Conservation (phyloP, 2,888 invertebrate genomes). For the Aradus depressus region DNA sequence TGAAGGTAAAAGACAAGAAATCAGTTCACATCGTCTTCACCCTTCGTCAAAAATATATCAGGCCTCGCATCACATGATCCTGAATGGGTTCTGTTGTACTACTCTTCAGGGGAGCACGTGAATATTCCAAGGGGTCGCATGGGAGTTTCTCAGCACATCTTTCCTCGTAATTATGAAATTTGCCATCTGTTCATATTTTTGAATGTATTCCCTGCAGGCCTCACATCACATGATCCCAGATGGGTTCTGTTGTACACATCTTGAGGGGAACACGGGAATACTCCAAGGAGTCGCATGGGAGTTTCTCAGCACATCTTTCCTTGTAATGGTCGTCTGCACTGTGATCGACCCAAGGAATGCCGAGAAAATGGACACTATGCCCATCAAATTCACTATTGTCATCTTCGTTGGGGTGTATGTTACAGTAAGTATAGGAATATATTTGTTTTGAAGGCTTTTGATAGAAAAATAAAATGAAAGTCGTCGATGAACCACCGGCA, state of each 20-base stretch:
- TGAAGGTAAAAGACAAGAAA: too few species aligned
- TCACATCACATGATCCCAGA: too few species aligned
- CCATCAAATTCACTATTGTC: slow-evolving; percentile 38
- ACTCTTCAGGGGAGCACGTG: not conserved
- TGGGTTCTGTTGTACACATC: not conserved
- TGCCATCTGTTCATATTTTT: too few species aligned
- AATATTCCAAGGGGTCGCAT: slow-evolving; percentile 35
- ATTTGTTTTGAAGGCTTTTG: too few species aligned
- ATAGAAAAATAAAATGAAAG: too few species aligned
- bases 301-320: slow-evolving; percentile 35
- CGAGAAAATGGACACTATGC: slow-evolving; percentile 35
- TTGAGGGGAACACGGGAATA: not conserved
- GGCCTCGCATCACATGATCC: too few species aligned
- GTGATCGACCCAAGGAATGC: slow-evolving; percentile 38
- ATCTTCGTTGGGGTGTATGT: slow-evolving; percentile 34
- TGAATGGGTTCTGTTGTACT: slow-evolving; percentile 6
- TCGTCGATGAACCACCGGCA: too few species aligned
- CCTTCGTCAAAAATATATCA: too few species aligned
- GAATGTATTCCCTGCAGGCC: too few species aligned
- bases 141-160: slow-evolving; percentile 37
- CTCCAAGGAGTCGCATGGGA: slow-evolving; percentile 37
- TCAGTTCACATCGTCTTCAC: too few species aligned
- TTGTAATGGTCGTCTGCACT: slow-evolving; percentile 37
- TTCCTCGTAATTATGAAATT: slow-evolving; percentile 37
- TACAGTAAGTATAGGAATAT: too few species aligned